Conservation (phyloP, 2,113 vertebrate genomes). For the Serinus canaria region DNA sequence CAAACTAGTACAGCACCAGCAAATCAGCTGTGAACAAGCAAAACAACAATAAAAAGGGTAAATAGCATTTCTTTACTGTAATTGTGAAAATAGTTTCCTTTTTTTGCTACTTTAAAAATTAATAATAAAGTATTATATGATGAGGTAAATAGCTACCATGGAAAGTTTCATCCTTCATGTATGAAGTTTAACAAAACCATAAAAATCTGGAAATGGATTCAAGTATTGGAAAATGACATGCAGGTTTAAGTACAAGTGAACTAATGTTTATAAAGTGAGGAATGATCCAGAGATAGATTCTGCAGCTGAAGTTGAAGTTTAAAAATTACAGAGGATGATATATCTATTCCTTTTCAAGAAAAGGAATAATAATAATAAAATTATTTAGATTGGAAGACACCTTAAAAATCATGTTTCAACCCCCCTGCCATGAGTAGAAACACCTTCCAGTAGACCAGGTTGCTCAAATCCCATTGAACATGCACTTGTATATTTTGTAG, state of each 20-base stretch:
- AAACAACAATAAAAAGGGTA: not conserved
- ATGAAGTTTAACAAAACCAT: not conserved
- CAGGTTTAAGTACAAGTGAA: not conserved
- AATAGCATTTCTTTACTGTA: not conserved
- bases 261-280: not conserved
- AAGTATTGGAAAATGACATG: not conserved
- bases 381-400: not conserved
- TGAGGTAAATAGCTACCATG: not conserved
- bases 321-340: not conserved
- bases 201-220: not conserved
- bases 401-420: not conserved
- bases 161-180: not conserved
- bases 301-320: not conserved
- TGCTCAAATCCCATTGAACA: not conserved
- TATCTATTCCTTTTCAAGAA: not conserved
- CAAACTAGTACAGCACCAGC: not conserved
- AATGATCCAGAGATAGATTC: not conserved
- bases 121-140: not conserved
- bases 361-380: not conserved
- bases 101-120: not conserved
- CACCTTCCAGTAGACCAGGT: no score
- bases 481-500: not conserved
- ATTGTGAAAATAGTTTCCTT: not conserved
- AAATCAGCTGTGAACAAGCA: not conserved
- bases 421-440: not conserved